These are phyloP conservation scores for Cataglyphis cursor DNA, from an alignment of 2,888 invertebrate species.

Conservation along the genomic window DNA sequence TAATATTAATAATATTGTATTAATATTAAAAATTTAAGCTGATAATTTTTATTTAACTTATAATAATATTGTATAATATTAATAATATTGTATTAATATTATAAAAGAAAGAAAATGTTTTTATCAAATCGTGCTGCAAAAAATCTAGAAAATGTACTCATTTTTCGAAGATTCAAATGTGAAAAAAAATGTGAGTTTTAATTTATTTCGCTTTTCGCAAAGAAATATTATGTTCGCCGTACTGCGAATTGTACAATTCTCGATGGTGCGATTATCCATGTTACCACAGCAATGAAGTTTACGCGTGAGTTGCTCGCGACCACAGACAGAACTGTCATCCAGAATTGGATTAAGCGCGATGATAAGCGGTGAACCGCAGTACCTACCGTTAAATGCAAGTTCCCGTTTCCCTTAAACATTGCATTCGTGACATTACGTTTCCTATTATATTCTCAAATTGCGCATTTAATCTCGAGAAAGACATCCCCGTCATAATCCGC, in stretches of 20 bases:
- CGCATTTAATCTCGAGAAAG: conserved; percentile 9
- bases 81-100: too few species aligned
- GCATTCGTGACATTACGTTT: conserved; percentile 24
- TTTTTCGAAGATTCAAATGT: too few species aligned
- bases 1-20: too few species aligned
- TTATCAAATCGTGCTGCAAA: too few species aligned
- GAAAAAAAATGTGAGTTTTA: not conserved
- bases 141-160: too few species aligned
- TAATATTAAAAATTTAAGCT: too few species aligned
- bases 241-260: conserved; percentile 24
- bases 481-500: conserved; percentile 1
- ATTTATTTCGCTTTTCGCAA: not conserved
- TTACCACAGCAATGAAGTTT: conserved; percentile 62
- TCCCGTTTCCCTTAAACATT: conserved; percentile 57
- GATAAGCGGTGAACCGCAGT: conserved; percentile 71
- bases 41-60: too few species aligned
- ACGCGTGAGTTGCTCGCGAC: conserved; percentile 69
- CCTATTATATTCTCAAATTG: conserved; percentile 32
- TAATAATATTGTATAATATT: too few species aligned
- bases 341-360: conserved; percentile 64
- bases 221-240: not conserved
- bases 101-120: too few species aligned
- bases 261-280: conserved; percentile 15
- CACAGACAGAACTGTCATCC: conserved; percentile 68
- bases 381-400: conserved; percentile 70